A percentile compares a stretch with the other conserved stretches of the same genome.
Conservation (phyloP, 2,888 invertebrate genomes). For the Cephalotes varians region DNA sequence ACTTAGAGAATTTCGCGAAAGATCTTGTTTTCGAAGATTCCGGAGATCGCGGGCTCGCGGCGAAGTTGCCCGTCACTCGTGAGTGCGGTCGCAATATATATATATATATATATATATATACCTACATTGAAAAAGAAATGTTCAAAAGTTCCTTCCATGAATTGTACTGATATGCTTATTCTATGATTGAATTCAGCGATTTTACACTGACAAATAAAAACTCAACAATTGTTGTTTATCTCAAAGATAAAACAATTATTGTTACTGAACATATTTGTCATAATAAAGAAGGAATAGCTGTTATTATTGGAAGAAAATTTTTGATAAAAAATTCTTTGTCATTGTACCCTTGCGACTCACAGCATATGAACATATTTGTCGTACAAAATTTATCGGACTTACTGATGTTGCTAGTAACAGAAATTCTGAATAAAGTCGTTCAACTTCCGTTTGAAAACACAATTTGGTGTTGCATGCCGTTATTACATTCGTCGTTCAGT, state of each 20-base stretch:
- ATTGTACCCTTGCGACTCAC: neutral
- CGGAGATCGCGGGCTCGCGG: too few species aligned
- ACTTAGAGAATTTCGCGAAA: too few species aligned
- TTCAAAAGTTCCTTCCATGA: neutral
- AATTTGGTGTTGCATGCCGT: neutral
- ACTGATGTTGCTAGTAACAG: neutral
- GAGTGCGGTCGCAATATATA: too few species aligned
- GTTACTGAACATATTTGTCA: neutral
- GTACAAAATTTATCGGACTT: neutral
- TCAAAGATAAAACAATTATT: conserved; percentile 16
- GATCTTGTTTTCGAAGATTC: too few species aligned
- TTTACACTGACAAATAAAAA: neutral
- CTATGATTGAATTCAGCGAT: neutral
- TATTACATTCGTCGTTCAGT: conserved; percentile 1
- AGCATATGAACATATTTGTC: neutral
- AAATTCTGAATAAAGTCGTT: neutral
- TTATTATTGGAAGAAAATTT: neutral
- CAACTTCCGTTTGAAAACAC: neutral
- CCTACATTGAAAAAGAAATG: neutral
- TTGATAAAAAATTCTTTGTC: neutral
- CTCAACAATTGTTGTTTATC: conserved; percentile 21
- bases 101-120: neutral
- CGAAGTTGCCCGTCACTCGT: too few species aligned
- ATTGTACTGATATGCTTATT: neutral
- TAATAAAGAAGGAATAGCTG: neutral